Evolutionary conservation across 2,113 vertebrate species (phyloP), one percentile per base, ranked within the genome.

Genomic region (Hemiscyllium ocellatum): DNA sequence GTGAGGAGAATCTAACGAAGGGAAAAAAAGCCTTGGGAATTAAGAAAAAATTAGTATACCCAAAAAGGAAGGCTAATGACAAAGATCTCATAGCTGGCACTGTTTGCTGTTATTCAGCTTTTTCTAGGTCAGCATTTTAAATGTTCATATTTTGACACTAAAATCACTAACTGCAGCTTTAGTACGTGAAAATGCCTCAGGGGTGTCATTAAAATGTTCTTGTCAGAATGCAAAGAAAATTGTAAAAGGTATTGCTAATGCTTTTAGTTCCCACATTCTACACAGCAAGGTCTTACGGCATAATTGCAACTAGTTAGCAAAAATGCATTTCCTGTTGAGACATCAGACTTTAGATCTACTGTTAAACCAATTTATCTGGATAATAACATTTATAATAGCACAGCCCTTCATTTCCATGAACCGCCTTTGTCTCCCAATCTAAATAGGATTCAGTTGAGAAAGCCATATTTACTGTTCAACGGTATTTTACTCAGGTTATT

Each of bases 121-220:
- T 95, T 33, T 72, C 68, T 72, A 72, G 94, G 37, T 95, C 69
- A 72, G 68, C 42, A 10, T 52, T 72, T 95, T 95, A 72, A 17
- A 42, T 95, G 52, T 50, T 95, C 68, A 50, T 95, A 95, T n/a
- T 72, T 24, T 26, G 68, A 12, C 42, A 95, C 69, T 52, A 72
- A 33, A 24, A 70, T 22, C 65, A 72, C 42, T 47, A 95, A 29
- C 94, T 72, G 68, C 42, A 72, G 42, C 37, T 69, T 37, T 94
- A 12, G 10, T 22, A 72, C 68, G 94, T 95, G 69, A 72, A 95
- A 72, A 72, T 95, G 94, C 94, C 68, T 50, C 68, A 95, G 42
- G 69, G 94, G 69, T 72, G 68, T 70, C 66, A 95, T 95, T 72
- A 72, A 50, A 95, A 72, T 95, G 94, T 95, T 95, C 68, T 69